Base-by-base conservation (phyloP, 1,140 invertebrate species). In the Leucophenga varia region DNA sequence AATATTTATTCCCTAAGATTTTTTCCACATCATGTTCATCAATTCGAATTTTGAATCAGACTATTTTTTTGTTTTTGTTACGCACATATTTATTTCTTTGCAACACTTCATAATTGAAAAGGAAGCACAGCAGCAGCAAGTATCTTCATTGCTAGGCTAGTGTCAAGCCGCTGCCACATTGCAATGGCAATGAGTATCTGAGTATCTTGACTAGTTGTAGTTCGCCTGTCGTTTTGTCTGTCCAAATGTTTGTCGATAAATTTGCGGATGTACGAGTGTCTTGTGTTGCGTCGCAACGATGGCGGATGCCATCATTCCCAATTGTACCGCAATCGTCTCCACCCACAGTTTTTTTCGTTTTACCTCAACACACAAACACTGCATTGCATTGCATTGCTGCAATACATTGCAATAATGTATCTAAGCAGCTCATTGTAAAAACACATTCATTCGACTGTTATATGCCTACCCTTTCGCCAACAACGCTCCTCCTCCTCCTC, bases 181-280 rank as follows among this genome's bases (percentile, higher is more conserved):
- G n/a, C n/a, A n/a, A n/a, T n/a, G n/a, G n/a, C 8, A 42, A 40
- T 35, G 45, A 48, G 32, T 45, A 49, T 37, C 51, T n/a, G 41
- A 32, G 38, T 35, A 50, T 49, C 48, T 55, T 47, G 49, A 57
- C 56, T 60, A 59, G 56, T 49, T 47, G 42, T 47, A 31, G 37
- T 41, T 52, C 47, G 55, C 48, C 42, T 32, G 17, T 30, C 10
- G 9, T 42, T 37, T 13, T 8, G 25, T 22, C 25, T 64, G 57
- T 61, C 58, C 60, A 69, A 69, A 69, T 69, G 64, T 69, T 69
- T 69, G 64, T 69, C 61, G 60, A 69, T 69, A 69, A 69, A 69
- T 67, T 67, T 63, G 57, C 63, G 63, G 63, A 67, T 67, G 64
- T 67, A 53, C 63, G 64, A 67, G 59, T 68, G 56, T 67, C 64